Base-by-base conservation (phyloP, 2,888 invertebrate species). In the Andrena trimmerana region DNA sequence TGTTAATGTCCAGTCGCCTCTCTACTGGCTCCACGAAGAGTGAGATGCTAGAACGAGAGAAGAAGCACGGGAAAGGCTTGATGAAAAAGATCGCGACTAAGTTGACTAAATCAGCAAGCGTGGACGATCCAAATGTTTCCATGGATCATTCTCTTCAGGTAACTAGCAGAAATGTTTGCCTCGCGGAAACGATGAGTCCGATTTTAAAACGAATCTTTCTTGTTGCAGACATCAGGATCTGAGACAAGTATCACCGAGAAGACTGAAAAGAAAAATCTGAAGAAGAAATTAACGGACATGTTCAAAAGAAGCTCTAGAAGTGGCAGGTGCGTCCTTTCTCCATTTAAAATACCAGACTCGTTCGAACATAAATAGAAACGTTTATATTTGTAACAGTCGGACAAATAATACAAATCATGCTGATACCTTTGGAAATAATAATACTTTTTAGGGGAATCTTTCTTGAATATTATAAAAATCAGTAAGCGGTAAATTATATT, bases 11-110 rank as follows among this genome's bases (percentile, higher is more conserved):
- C 92, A 96, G 97, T 90, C 96, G 97, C 59, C 94, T 98, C 87
- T 98, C 98, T 0, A 97, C 97, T 60, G 97, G 97, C 13, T 98
- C 98, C 0, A 97, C 97, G 0, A 97, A 98, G 93, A 98, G 98
- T 93, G 98, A 98, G 91, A 95, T 96, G 86, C 94, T 97, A 77
- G 96, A 97, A 2, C 94, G 96, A 48, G 96, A 97, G 77, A 97
- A 97, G 93, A 97, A 97, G 94, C 96, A 97, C 94, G 96, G 96
- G 92, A 97, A 97, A 94, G 96, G 97, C 68, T 94, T 98, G 50
- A 97, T 98, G 92, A 97, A 97, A 24, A 98, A 98, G 94, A 94
- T 98, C 77, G 95, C 95, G 86, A 97, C 97, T 91, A 97, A 97
- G 92, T 94, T 98, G 70, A 98, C 98, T 2, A 98, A 98, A 94